phyloP scores from a whole-genome alignment of 1,140 invertebrate genomes.

The Latrodectus geometricus region DNA sequence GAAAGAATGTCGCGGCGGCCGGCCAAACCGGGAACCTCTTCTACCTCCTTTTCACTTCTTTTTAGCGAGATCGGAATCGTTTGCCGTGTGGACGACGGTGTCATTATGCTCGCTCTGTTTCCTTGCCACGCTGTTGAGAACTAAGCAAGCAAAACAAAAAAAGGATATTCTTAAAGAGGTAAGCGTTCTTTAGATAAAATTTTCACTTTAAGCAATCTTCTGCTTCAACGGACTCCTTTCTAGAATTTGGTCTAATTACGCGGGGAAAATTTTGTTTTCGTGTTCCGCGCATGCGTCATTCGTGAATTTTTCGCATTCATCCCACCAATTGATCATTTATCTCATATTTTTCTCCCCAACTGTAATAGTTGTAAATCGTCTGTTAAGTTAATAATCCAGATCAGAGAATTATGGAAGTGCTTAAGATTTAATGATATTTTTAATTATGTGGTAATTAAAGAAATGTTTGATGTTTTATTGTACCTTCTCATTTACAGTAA shows the following conservation, averaged over 20 bases:
- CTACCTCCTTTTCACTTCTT: neutral
- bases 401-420: too few relatives aligned
- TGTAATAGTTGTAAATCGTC: too few relatives aligned
- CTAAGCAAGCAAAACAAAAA: neutral
- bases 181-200: neutral
- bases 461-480: too few relatives aligned
- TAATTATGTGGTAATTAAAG: too few relatives aligned
- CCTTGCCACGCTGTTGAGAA: neutral
- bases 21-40: conserved; percentile 32
- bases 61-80: neutral
- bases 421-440: too few relatives aligned
- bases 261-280: neutral
- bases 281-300: neutral
- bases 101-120: conserved; percentile 4
- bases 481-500: too few relatives aligned
- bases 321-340: too few relatives aligned
- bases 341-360: too few relatives aligned
- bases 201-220: neutral
- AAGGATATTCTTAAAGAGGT: conserved; percentile 7
- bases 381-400: too few relatives aligned
- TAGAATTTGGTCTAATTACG: neutral
- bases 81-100: neutral
- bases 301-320: neutral
- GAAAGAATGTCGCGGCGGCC: conserved; percentile 52
- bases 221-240: neutral